Base-by-base conservation (phyloP, 2,113 vertebrate species). In the Oreotrochilus melanogaster region DNA sequence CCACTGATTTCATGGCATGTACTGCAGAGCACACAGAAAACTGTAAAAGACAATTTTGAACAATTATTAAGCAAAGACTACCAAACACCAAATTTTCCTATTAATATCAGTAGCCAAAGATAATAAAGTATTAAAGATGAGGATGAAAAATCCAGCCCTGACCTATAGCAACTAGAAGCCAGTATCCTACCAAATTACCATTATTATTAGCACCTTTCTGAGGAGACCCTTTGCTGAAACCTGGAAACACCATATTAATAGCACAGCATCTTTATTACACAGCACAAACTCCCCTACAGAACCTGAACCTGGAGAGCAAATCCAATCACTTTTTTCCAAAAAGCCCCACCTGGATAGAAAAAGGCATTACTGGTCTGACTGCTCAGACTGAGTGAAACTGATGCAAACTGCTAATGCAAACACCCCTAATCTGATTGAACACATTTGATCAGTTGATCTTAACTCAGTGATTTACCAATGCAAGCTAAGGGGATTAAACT, bases 401-500 rank as follows among this genome's bases (percentile, higher is more conserved):
- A 79, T 88, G 67, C 48, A 89, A 96, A 83, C 50, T 83, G 58
- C 74, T 58, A 66, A 78, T 48, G 61, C 54, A 85, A 92, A 94
- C 73, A 87, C 28, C 11, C 50, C 62, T 88, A 79, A 97, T 53
- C 81, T 79, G 54, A 70, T 15, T 82, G 62, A 92, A 90, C 56
- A 10, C n/a, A 53, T 72, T 64, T 72, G 37, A 92, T 79, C 73
- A 39, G 80, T 89, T 57, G n/a, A 91, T 91, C 87, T 94, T 66
- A 94, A 95, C 57, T 83, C 81, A 37, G 54, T 30, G 81, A 86
- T 86, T 86, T 80, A 88, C 75, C 56, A 95, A 60, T 35, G 54
- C 54, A 60, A 88, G 62, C 62, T 82, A 70, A 95, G 86, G 85
- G 64, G 92, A 96, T 96, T 94, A 96, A 82, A 82, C 78, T 11